Evolutionary conservation across 2,113 vertebrate genomes (phyloP), one percentile per base, ranked within the genome.

Genomic region (Carettochelys insculpta): DNA sequence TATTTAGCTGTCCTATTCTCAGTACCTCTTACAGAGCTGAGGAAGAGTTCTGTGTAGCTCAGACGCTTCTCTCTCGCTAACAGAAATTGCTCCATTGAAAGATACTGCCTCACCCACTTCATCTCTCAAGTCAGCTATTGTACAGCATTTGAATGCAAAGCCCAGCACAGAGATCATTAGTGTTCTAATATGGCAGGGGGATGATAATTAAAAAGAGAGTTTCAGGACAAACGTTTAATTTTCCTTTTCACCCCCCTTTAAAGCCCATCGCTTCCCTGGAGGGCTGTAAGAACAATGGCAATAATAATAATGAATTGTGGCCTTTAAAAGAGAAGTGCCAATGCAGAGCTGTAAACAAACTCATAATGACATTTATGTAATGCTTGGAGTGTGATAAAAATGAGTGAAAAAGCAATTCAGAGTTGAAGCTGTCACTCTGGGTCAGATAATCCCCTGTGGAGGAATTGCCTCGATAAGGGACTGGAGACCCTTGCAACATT

Each of bases 121-220:
- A 5, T 19, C 34, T 65, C 61, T 65, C 34, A n/a, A 65, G 50
- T 84, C 52, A 84, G 61, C 45, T 13, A 13, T 84, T 93, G 94
- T 80, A 85, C 27, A 87, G 29, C 1, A 13, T 93, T 51, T 82
- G 24, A 92, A 83, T 77, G 52, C 4, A 53, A 77, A 73, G 20
- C 43, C 50, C 9, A 65, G 56, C 75, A 82, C 76, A 85, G 65
- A 92, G 71, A 34, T 90, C 82, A 80, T 71, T 89, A 11, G 86
- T 91, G 11, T 88, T 96, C 89, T 88, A 90, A 91, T 27, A 31
- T 87, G 84, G 50, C 52, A 89, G 51, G 29, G 83, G 43, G 11
- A 43, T 45, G 11, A 82, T 86, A 43, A 88, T 93, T 68, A 79
- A 83, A 58, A 76, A 89, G 65, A 11, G 86, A 43, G 5, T 92